phyloP scores from a whole-genome alignment of 2,888 invertebrate species.

The Latheticus oryzae region DNA sequence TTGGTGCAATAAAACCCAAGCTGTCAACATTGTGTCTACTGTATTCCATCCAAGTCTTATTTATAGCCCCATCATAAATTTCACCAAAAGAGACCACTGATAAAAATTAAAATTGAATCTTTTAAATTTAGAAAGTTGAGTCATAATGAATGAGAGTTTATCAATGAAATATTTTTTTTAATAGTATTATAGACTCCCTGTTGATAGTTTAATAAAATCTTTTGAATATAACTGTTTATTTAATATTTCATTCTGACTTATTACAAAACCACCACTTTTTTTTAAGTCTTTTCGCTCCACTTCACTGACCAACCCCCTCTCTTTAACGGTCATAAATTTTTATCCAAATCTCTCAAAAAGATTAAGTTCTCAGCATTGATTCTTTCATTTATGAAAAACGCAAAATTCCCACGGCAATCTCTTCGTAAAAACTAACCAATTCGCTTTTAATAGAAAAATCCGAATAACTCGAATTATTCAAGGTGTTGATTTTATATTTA shows the following conservation, averaged over 20 bases:
- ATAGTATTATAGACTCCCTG: conserved; percentile 12
- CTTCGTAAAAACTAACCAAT: conserved; percentile 14
- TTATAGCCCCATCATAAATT: conserved; percentile 15
- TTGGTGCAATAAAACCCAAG: conserved; percentile 19
- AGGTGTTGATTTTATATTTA: conserved; percentile 44
- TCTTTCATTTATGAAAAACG: conserved; percentile 8
- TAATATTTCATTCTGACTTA: too few relatives aligned
- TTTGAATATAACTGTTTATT: conserved; percentile 19
- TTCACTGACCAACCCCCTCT: background rate
- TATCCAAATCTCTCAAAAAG: conserved; percentile 2
- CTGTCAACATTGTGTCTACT: conserved; percentile 23
- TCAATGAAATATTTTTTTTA: conserved; percentile 16
- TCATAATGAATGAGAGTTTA: conserved; percentile 12
- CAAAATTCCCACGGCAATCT: conserved; percentile 32
- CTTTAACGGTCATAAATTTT: conserved; percentile 1
- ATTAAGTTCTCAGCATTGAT: conserved; percentile 33
- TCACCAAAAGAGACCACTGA: too few relatives aligned
- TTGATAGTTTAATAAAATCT: conserved; percentile 20
- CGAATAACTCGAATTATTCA: conserved; percentile 48
- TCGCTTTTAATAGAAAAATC: conserved; percentile 36
- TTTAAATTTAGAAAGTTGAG: conserved; percentile 4
- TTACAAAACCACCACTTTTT: too few relatives aligned
- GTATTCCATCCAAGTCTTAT: conserved; percentile 1
- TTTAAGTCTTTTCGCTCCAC: background rate
- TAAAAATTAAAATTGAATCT: too few relatives aligned